Conservation (phyloP, 2,797 vertebrate genomes). For the Myotis vivesi region DNA sequence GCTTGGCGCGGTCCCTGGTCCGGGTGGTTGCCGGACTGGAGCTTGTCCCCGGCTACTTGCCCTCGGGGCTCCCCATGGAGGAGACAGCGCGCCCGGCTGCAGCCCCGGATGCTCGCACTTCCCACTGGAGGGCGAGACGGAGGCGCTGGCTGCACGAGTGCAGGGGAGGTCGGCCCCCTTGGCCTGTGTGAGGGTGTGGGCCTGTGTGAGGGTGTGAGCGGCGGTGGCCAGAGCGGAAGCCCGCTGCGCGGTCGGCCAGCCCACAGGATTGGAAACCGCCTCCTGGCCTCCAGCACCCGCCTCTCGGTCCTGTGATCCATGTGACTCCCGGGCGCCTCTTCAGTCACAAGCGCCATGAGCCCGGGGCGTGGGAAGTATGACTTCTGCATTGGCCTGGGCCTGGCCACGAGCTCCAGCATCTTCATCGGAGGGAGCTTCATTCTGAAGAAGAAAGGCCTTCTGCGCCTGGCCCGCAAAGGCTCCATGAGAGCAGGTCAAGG, state of each 20-base stretch:
- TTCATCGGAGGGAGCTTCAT: conserved; percentile 99
- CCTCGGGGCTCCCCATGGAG: conserved; percentile 46
- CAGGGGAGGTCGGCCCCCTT: not conserved
- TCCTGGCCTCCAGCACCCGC: conserved; percentile 78
- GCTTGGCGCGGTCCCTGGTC: rapidly evolving
- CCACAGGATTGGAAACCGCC: conserved; percentile 76
- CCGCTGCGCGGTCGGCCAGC: not conserved
- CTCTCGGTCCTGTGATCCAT: conserved; percentile 85
- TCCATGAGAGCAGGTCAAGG: conserved; percentile 97
- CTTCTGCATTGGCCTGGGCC: conserved; percentile 95
- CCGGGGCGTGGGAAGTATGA: conserved; percentile 94
- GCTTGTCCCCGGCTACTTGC: not conserved
- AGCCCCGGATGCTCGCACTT: conserved; percentile 14
- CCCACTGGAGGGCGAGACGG: conserved; percentile 22
- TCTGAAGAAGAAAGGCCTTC: conserved; percentile 98
- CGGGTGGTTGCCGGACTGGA: not conserved
- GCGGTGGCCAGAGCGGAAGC: not conserved
- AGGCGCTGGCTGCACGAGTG: conserved; percentile 30
- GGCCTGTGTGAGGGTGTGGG: conserved; percentile 60
- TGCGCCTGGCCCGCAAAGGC: conserved; percentile 94
- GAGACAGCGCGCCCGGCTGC: conserved; percentile 46
- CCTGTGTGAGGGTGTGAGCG: too few species aligned
- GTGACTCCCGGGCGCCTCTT: conserved; percentile 83
- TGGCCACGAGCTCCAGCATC: conserved; percentile 98
- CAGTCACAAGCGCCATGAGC: conserved; percentile 88